A percentile compares a stretch with the other conserved stretches of the same genome.
phyloP scores from a whole-genome alignment of 2,797 vertebrate species.

The Tauraco hartlaubi region DNA sequence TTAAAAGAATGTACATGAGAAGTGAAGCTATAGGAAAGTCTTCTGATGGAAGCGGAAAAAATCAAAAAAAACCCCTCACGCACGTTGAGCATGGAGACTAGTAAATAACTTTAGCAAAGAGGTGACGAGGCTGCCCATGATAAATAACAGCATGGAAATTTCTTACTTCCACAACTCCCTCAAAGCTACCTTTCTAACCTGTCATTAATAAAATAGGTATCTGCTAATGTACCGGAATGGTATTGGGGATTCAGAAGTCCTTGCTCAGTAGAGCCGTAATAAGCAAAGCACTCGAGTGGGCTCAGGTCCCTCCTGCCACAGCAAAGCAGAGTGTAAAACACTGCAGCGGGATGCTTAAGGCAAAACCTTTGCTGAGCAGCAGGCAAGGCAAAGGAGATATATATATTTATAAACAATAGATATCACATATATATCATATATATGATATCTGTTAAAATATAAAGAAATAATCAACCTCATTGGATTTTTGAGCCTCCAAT shows the following conservation, averaged over 20 bases:
- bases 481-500: not conserved
- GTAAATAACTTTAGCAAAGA: not conserved
- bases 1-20: not conserved
- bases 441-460: not conserved
- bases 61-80: not conserved
- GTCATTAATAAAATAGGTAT: not conserved
- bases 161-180: not conserved
- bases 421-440: not conserved
- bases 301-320: not conserved
- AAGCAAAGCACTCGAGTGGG: not conserved
- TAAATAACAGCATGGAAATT: not conserved
- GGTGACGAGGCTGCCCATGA: not conserved
- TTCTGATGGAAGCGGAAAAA: not conserved
- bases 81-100: not conserved
- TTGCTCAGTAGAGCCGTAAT: not conserved
- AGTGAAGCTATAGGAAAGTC: not conserved
- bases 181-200: not conserved
- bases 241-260: not conserved
- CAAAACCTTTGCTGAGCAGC: not conserved
- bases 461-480: not conserved
- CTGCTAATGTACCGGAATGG: not conserved
- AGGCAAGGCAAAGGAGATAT: accelerated
- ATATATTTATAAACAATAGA: not conserved
- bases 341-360: not conserved
- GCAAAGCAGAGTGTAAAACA: not conserved